Evolutionary conservation across 1,140 invertebrate genomes (phyloP).

Genomic region (Propsilocerus akamusi): DNA sequence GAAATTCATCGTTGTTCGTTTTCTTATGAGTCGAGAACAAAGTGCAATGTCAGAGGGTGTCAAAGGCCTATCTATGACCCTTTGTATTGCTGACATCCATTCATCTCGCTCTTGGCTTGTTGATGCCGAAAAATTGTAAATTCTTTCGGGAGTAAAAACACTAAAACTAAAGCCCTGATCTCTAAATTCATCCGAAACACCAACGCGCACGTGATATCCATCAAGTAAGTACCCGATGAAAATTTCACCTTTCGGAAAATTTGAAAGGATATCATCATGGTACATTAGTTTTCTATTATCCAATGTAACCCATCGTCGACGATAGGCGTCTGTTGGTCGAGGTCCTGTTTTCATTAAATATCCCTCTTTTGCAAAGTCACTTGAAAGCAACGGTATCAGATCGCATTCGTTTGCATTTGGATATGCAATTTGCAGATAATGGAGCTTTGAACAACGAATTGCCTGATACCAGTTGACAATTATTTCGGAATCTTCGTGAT

Average conservation of each 20-base stretch:
- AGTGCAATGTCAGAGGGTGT: constrained; percentile 67
- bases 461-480: constrained; percentile 81
- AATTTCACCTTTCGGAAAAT: constrained; percentile 79
- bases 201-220: constrained; percentile 44
- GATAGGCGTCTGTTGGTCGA: constrained; percentile 53
- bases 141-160: constrained; percentile 64
- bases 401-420: constrained; percentile 60
- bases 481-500: constrained; percentile 65
- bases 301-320: constrained; percentile 74
- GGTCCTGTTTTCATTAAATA: constrained; percentile 84
- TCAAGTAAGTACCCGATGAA: constrained; percentile 62
- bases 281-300: constrained; percentile 82
- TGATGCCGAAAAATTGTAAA: constrained; percentile 64
- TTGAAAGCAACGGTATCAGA: constrained; percentile 49
- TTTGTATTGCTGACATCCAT: constrained; percentile 61
- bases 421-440: constrained; percentile 64
- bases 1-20: constrained; percentile 51
- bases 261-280: constrained; percentile 65
- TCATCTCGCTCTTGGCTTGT: constrained; percentile 53
- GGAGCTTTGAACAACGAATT: constrained; percentile 68
- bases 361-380: constrained; percentile 68
- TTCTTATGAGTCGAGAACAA: constrained; percentile 46
- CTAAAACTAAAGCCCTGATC: constrained; percentile 68
- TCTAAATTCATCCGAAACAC: constrained; percentile 46
- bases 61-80: constrained; percentile 53